phyloP scores from a whole-genome alignment of 2,888 invertebrate species.

The Drosophila eohydei region DNA sequence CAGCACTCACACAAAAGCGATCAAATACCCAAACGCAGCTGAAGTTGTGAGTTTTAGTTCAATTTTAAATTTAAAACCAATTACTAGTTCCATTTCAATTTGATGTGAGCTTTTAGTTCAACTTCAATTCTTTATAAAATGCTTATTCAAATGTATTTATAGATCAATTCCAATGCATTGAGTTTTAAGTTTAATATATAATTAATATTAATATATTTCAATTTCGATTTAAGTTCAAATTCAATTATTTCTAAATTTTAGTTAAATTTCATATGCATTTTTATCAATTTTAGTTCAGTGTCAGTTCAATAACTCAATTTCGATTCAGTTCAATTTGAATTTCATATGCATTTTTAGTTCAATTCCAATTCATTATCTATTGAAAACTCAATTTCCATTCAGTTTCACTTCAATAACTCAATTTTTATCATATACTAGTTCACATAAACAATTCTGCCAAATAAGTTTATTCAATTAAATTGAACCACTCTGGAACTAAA shows the following conservation, averaged over 20 bases:
- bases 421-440: neutral
- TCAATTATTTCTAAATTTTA: no score
- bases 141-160: neutral
- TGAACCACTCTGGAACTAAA: neutral
- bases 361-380: neutral
- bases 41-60: neutral
- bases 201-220: no score
- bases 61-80: neutral
- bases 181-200: no score
- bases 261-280: neutral
- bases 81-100: neutral
- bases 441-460: neutral
- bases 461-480: neutral
- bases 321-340: no score
- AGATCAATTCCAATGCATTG: neutral
- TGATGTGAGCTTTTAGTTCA: neutral
- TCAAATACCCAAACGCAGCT: constrained; percentile 9
- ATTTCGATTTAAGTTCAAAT: no score
- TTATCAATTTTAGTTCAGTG: neutral
- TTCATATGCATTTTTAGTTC: neutral
- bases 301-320: no score
- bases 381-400: neutral
- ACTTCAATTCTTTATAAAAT: neutral
- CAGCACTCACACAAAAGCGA: constrained; percentile 28
- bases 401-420: no score